Base-by-base conservation (phyloP, 2,797 vertebrate genomes). In the Somateria mollissima region DNA sequence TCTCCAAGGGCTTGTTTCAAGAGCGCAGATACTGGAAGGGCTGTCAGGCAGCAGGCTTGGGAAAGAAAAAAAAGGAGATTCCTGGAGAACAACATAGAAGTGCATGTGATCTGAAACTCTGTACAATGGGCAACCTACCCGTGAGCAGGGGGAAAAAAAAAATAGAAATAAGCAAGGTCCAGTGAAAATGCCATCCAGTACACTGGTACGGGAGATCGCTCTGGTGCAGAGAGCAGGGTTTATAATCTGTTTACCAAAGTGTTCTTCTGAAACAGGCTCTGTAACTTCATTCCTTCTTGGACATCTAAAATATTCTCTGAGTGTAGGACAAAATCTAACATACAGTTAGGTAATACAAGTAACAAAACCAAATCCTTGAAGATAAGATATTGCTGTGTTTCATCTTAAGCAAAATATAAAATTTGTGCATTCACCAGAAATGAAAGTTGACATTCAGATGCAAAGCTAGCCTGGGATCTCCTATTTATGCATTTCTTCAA, bases 361-460 rank as follows among this genome's bases (percentile, higher is more conserved):
- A 17, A 54, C 10, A 32, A 51, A 5, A 39, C 32, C 41, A 56
- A 24, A 43, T n/a, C 25, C 43, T 78, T 41, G 28, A 80, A 41
- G 8, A 16, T 0, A 41, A 25, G 6, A 13, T 2, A 17, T 0
- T 11, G 10, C 0, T 72, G 13, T 62, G 45, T 36, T 92, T 84
- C 41, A 71, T 17, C 27, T 54, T 18, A 15, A 3, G 11, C 20
- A 83, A 89, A 92, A 80, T 11, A 83, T 10, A 6, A 11, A 53
- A 51, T 37, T 6, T 36, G 60, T 39, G 21, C 4, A 27, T 25
- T 85, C 4, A 3, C n/a, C n/a, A n/a, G 47, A 36, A 65, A 32
- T 25, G 39, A 41, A 89, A 80, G 47, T 13, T 36, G 30, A 32
- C 16, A 12, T 32, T 60, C 0, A 0, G 49, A n/a, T 14, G 28